A percentile compares a stretch with the other conserved stretches of the same genome.
phyloP scores from a whole-genome alignment of 2,797 vertebrate species.

The Chlorospingus semifuscus region DNA sequence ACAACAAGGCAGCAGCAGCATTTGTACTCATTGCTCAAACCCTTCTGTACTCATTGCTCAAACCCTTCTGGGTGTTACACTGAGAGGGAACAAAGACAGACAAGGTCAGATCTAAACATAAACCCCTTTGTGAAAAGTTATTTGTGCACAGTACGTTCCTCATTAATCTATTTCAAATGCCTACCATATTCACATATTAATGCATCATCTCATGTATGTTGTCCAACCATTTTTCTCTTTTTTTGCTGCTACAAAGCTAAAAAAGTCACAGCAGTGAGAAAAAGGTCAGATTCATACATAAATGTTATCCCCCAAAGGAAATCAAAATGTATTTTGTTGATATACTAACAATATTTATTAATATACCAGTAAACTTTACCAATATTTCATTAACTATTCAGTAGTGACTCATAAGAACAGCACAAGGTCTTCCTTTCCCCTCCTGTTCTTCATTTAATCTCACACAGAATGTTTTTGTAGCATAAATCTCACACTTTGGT shows the following conservation, averaged over 20 bases:
- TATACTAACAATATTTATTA: background rate
- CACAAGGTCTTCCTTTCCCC: background rate
- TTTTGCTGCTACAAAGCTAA: background rate
- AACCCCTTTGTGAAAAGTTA: background rate
- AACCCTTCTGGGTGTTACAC: background rate
- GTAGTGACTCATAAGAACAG: background rate
- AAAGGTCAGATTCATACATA: background rate
- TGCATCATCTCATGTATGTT: background rate
- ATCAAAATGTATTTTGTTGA: background rate
- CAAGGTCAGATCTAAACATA: conserved; percentile 5
- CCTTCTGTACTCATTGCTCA: background rate
- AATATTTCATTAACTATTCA: background rate
- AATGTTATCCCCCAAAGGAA: background rate
- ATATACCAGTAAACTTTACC: background rate
- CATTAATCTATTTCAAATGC: conserved; percentile 32
- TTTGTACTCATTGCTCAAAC: background rate
- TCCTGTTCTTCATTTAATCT: background rate
- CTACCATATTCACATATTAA: background rate
- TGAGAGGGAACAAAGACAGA: conserved; percentile 10
- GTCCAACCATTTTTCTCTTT: background rate
- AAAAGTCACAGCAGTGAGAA: background rate
- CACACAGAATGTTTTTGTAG: background rate
- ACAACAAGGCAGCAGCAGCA: background rate
- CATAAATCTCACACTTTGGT: background rate
- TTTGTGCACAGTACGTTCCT: background rate